A percentile compares a stretch with the other conserved stretches of the same genome.
Evolutionary conservation across 2,113 vertebrate genomes (phyloP).

Genomic region (Aix galericulata): DNA sequence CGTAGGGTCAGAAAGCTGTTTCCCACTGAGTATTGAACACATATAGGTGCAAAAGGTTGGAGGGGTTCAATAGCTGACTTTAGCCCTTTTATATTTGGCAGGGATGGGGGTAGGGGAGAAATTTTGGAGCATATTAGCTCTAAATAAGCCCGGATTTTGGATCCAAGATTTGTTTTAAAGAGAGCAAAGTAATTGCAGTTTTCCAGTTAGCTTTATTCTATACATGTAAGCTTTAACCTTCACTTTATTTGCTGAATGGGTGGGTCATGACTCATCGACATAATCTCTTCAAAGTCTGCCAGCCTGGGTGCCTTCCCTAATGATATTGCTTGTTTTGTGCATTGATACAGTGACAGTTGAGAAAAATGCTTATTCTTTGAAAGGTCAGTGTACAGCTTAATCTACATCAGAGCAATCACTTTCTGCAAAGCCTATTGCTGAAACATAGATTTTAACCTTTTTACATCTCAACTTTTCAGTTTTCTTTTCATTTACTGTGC

Average conservation of each 20-base stretch:
- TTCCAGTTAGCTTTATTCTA: not conserved
- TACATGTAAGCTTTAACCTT: constrained; percentile 8
- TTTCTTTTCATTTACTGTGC: constrained; percentile 8
- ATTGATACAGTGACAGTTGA: constrained; percentile 72
- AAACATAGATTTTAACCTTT: constrained; percentile 78
- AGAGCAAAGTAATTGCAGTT: not conserved
- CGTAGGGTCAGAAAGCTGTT: not conserved
- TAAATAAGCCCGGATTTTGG: not conserved
- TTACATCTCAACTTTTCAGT: constrained; percentile 47
- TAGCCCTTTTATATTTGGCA: not conserved
- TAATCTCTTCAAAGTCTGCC: constrained; percentile 29
- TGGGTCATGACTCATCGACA: constrained; percentile 52
- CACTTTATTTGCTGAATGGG: constrained; percentile 41
- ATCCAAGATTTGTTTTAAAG: not conserved
- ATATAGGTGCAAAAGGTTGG: not conserved
- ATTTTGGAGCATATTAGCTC: not conserved
- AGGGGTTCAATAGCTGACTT: not conserved
- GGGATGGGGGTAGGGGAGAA: rapidly evolving
- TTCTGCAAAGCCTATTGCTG: constrained; percentile 51
- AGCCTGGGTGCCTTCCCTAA: constrained; percentile 57
- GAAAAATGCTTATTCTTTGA: constrained; percentile 71
- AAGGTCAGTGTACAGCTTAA: constrained; percentile 75
- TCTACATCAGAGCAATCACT: constrained; percentile 60
- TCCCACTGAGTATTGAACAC: not conserved
- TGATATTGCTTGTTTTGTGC: constrained; percentile 65